A percentile compares a stretch with the other conserved stretches of the same genome.
These are phyloP conservation scores for Acanthurus tractus DNA, from an alignment of 2,797 vertebrate genomes.

Conservation along the genomic window DNA sequence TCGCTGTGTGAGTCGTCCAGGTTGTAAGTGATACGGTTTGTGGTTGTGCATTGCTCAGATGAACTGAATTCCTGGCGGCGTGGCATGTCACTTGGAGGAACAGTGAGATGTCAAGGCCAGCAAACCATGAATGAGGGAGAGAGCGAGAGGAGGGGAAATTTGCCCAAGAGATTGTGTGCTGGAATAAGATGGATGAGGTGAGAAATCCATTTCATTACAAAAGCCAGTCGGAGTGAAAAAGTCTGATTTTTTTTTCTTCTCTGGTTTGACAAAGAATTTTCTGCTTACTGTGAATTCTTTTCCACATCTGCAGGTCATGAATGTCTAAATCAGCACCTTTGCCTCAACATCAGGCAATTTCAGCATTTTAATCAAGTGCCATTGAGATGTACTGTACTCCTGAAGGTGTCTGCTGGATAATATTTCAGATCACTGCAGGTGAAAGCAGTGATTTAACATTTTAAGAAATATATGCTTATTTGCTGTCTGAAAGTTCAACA, in stretches of 20 bases:
- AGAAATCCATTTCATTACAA: slow-evolving; percentile 65
- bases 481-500: too few relatives aligned
- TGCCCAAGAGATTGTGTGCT: slow-evolving; percentile 52
- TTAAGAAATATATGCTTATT: not conserved
- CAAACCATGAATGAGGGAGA: slow-evolving; percentile 48
- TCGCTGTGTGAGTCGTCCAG: slow-evolving; percentile 51
- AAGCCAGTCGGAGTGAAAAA: slow-evolving; percentile 33
- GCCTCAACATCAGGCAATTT: slow-evolving; percentile 16
- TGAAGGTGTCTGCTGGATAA: not conserved
- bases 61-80: slow-evolving; percentile 70
- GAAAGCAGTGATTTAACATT: not conserved
- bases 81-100: slow-evolving; percentile 63
- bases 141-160: slow-evolving; percentile 19
- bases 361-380: slow-evolving; percentile 1
- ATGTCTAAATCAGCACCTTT: slow-evolving; percentile 33
- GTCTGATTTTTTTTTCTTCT: not conserved
- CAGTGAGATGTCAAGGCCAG: slow-evolving; percentile 68
- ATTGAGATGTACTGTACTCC: not conserved
- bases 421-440: not conserved
- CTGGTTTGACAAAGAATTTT: slow-evolving; percentile 21
- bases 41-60: slow-evolving; percentile 72
- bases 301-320: slow-evolving; percentile 41
- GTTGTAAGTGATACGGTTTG: slow-evolving; percentile 72
- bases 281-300: slow-evolving; percentile 42
- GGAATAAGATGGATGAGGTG: slow-evolving; percentile 79